phyloP scores from a whole-genome alignment of 2,113 vertebrate genomes.

The Monopterus albus region DNA sequence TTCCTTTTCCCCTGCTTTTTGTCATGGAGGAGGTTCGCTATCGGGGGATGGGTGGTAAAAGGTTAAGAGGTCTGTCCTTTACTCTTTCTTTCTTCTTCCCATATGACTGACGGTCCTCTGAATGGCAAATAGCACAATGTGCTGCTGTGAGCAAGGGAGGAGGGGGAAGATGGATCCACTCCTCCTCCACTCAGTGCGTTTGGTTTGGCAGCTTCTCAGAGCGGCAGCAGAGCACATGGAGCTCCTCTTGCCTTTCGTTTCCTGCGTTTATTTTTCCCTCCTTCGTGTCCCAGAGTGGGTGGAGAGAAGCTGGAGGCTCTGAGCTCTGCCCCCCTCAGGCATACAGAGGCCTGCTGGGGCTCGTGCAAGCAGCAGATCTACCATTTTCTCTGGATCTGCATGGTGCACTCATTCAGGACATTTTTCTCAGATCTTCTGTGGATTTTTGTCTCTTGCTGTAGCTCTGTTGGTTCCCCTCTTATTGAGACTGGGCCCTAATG shows the following conservation, averaged over 20 bases:
- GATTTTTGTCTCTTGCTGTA: slow-evolving; percentile 1
- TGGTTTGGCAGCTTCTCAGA: slow-evolving; percentile 78
- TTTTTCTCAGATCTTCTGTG: slow-evolving; percentile 15
- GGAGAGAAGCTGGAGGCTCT: slow-evolving; percentile 61
- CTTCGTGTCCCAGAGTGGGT: slow-evolving; percentile 58
- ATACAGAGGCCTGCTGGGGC: slow-evolving; percentile 57
- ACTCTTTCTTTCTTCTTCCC: slow-evolving; percentile 59
- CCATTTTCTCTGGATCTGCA: slow-evolving; percentile 27
- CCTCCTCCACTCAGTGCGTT: slow-evolving; percentile 58
- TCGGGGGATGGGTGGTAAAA: slow-evolving; percentile 61
- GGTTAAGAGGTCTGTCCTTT: slow-evolving; percentile 77
- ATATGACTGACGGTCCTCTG: slow-evolving; percentile 69
- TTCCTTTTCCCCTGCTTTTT: slow-evolving; percentile 23
- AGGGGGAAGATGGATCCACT: slow-evolving; percentile 56
- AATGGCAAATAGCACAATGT: slow-evolving; percentile 77
- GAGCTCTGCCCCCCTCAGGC: slow-evolving; percentile 23
- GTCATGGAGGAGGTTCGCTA: neutral
- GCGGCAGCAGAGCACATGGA: slow-evolving; percentile 44
- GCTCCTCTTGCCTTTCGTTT: slow-evolving; percentile 64
- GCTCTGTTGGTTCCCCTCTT: neutral
- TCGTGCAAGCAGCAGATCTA: slow-evolving; percentile 48
- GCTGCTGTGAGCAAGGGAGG: slow-evolving; percentile 63
- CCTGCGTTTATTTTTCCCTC: slow-evolving; percentile 70
- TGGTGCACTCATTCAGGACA: slow-evolving; percentile 25
- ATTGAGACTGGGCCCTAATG: slow-evolving; percentile 24